Evolutionary conservation across 2,797 vertebrate species (phyloP).

Genomic region (Bovichtus variegatus): DNA sequence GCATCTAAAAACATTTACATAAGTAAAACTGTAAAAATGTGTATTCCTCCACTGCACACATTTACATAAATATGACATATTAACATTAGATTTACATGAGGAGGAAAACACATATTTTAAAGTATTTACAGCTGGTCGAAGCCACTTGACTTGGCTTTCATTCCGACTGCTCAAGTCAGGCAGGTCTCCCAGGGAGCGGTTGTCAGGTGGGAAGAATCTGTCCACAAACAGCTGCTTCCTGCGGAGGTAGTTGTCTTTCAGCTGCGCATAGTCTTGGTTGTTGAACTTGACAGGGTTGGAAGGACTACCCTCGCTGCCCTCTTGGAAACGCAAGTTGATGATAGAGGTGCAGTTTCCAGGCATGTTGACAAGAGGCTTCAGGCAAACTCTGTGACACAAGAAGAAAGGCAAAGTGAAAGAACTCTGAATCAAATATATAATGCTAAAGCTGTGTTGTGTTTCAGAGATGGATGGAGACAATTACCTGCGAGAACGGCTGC

Average conservation of each 20-base stretch:
- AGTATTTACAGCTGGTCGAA: constrained; percentile 52
- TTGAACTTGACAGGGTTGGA: constrained; percentile 60
- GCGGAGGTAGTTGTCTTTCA: constrained; percentile 28
- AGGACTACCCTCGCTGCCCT: constrained; percentile 51
- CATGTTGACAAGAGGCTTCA: constrained; percentile 47
- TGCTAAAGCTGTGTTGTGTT: no score
- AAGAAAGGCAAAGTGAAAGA: background rate
- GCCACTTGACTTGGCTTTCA: constrained; percentile 52
- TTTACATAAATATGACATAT: fast-evolving
- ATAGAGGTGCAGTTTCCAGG: constrained; percentile 39
- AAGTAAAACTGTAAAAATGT: background rate
- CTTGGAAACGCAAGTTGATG: constrained; percentile 64
- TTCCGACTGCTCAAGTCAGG: fast-evolving
- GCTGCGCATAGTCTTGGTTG: constrained; percentile 51
- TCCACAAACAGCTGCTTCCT: constrained; percentile 48
- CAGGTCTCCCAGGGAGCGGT: constrained; percentile 46
- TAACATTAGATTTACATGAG: background rate
- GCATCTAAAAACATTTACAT: background rate
- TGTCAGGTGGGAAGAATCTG: constrained; percentile 56
- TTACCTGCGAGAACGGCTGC: constrained; percentile 23
- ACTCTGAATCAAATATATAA: background rate
- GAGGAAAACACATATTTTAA: background rate
- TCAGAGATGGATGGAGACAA: background rate
- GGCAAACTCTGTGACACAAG: background rate
- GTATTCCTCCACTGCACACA: background rate